Percentiles rank a stretch among this genome's conserved stretches.
phyloP scores from a whole-genome alignment of 2,113 vertebrate genomes.

The Limanda limanda region DNA sequence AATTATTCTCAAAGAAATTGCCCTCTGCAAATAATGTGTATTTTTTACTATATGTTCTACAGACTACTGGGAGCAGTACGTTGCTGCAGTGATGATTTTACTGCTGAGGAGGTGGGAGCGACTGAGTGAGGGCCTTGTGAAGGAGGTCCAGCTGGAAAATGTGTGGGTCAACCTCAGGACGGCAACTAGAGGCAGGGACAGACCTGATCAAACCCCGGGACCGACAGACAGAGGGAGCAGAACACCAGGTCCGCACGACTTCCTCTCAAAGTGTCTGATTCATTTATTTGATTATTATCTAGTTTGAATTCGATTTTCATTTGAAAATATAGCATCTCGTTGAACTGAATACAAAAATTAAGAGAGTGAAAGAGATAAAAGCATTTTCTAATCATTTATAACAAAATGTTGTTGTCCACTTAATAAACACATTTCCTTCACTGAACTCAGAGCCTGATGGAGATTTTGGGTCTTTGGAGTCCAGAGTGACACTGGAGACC shows the following conservation, averaged over 20 bases:
- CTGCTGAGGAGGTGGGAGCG: conserved; percentile 68
- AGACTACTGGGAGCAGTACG: conserved; percentile 82
- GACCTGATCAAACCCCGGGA: conserved; percentile 63
- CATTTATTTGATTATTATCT: no score
- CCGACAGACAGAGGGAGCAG: conserved; percentile 46
- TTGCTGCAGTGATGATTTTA: conserved; percentile 47
- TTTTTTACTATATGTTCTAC: neutral
- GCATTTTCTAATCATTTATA: neutral
- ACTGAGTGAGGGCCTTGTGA: conserved; percentile 48
- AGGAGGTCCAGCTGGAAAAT: conserved; percentile 67
- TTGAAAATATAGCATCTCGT: no score
- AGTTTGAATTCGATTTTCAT: no score
- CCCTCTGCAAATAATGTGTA: neutral
- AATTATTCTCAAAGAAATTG: neutral
- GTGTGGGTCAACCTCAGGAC: conserved; percentile 80
- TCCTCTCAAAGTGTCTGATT: neutral
- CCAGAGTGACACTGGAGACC: conserved; percentile 75
- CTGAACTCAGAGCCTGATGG: conserved; percentile 50
- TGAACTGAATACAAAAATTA: no score
- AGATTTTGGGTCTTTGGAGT: conserved; percentile 73
- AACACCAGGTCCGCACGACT: conserved; percentile 25
- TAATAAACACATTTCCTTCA: neutral
- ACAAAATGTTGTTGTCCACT: neutral
- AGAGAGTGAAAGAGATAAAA: no score
- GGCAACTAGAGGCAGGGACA: conserved; percentile 65